These are phyloP conservation scores for Desmodus rotundus DNA, from an alignment of 2,113 vertebrate species.

Conservation along the genomic window DNA sequence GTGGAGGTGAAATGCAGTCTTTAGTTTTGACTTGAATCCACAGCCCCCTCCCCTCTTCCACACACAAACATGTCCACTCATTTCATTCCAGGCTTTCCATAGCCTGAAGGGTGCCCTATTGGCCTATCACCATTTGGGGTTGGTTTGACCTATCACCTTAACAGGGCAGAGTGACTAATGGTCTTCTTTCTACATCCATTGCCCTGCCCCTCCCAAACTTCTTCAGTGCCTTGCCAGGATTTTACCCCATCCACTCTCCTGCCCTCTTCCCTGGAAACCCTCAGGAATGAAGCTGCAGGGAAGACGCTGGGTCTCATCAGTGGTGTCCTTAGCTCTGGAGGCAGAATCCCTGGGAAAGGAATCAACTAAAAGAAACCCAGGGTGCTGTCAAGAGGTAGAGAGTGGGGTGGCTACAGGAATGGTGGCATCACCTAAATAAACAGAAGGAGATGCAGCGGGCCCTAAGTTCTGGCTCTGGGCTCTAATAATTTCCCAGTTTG, in stretches of 20 bases:
- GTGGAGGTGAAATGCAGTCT: neutral
- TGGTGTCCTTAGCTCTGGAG: neutral
- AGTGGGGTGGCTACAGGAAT: neutral
- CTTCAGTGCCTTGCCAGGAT: neutral
- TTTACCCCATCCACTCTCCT: neutral
- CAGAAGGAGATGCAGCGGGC: neutral
- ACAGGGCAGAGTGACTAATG: neutral
- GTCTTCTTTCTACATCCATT: neutral
- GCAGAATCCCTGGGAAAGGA: neutral
- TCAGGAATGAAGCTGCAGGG: neutral
- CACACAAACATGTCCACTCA: no score
- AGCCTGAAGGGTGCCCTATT: neutral
- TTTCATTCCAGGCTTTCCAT: neutral
- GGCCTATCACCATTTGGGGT: neutral
- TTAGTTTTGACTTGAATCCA: neutral
- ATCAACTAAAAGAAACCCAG: slow-evolving; percentile 16
- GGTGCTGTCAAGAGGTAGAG: neutral
- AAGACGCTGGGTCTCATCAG: neutral
- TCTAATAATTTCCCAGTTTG: neutral
- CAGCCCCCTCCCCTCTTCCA: neutral
- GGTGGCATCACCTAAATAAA: neutral
- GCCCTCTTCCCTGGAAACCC: neutral
- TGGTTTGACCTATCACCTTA: slow-evolving; percentile 18
- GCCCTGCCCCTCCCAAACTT: neutral
- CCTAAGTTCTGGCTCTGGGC: neutral